Evolutionary conservation across 1,140 invertebrate species (phyloP).

Genomic region (Rhopalosiphum maidis): DNA sequence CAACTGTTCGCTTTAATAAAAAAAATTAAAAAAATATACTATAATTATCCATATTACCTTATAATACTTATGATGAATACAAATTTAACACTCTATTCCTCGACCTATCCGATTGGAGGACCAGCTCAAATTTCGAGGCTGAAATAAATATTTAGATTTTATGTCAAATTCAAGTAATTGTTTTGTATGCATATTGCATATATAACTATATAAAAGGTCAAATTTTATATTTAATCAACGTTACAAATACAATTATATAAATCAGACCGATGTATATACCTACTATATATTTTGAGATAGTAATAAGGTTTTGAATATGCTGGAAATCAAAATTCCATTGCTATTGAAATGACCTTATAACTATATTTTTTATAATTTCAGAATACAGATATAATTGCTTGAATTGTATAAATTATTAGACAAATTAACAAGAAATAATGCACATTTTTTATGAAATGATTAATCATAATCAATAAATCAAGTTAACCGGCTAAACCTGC

Average conservation of each 20-base stretch:
- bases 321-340: background rate
- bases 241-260: background rate
- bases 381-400: background rate
- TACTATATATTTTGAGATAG: background rate
- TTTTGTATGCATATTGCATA: background rate
- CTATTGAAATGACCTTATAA: background rate
- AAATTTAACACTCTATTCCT: too few relatives aligned
- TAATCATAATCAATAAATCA: constrained; percentile 36
- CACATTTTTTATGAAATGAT: background rate
- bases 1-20: too few relatives aligned
- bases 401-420: background rate
- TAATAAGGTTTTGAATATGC: background rate
- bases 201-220: background rate
- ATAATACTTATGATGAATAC: too few relatives aligned
- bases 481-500: constrained; percentile 34
- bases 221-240: background rate
- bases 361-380: background rate
- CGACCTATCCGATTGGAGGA: background rate
- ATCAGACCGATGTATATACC: background rate
- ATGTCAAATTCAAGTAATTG: background rate
- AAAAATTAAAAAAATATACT: background rate
- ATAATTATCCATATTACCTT: too few relatives aligned
- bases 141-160: background rate
- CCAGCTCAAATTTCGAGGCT: background rate
- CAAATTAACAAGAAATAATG: constrained; percentile 13